Conservation (phyloP, 1,140 invertebrate genomes). For the Campoletis sonorensis region DNA sequence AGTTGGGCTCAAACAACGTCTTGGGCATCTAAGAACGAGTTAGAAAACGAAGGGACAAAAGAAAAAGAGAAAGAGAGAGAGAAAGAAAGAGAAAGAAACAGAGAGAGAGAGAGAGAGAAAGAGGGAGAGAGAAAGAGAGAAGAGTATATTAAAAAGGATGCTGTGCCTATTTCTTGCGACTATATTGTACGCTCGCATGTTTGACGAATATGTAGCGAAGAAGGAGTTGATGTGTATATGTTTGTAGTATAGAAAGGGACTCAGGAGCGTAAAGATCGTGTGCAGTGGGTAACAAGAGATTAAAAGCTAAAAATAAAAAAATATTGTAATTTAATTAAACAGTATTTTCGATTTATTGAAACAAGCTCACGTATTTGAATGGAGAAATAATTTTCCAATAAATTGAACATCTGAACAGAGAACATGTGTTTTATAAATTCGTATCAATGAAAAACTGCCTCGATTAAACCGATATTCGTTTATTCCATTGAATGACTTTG, state of each 20-base stretch:
- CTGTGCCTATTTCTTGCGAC: constrained; percentile 1
- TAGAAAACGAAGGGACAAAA: constrained; percentile 20
- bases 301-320: too few species aligned
- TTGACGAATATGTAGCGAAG: background rate
- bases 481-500: too few species aligned
- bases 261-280: constrained; percentile 40
- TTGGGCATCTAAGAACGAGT: background rate
- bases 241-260: background rate
- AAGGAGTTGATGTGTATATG: background rate
- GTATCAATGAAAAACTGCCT: too few species aligned
- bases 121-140: constrained; percentile 36
- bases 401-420: too few species aligned
- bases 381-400: too few species aligned
- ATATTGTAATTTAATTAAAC: background rate
- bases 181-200: background rate
- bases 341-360: background rate
- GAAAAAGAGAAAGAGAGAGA: constrained; percentile 29
- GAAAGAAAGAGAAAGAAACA: constrained; percentile 28
- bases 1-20: background rate
- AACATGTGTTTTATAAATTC: too few species aligned
- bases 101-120: constrained; percentile 26
- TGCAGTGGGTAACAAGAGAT: background rate
- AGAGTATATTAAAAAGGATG: constrained; percentile 17
- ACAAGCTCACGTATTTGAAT: too few species aligned
- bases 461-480: too few species aligned